Conservation (phyloP, 2,113 vertebrate species). For the Pelobates fuscus region DNA sequence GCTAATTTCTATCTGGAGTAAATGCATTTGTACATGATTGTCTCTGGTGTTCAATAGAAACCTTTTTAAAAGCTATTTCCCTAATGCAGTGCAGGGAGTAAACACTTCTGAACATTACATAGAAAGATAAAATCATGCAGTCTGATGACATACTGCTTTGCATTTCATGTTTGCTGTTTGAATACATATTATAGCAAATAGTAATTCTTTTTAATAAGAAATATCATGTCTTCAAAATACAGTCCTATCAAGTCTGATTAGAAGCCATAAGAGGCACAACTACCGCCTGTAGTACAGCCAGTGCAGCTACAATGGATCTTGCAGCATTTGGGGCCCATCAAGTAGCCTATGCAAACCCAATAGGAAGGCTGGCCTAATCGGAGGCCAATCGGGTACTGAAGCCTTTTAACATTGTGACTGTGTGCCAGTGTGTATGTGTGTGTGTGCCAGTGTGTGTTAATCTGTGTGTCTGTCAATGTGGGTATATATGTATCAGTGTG, state of each 20-base stretch:
- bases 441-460: too few species aligned
- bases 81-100: neutral
- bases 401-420: too few species aligned
- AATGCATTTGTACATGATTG: neutral
- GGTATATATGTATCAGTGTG: too few species aligned
- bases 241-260: neutral
- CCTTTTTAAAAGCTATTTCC: conserved; percentile 5
- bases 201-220: neutral
- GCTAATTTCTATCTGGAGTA: neutral
- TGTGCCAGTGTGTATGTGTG: too few species aligned
- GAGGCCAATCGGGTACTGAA: too few species aligned
- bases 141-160: neutral
- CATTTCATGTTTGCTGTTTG: neutral
- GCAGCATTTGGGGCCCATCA: too few species aligned
- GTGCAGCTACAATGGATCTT: too few species aligned
- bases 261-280: too few species aligned
- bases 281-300: too few species aligned
- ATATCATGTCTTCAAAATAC: neutral
- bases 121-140: neutral
- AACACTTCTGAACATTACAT: neutral
- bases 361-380: too few species aligned
- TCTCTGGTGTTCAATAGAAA: conserved; percentile 1
- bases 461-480: too few species aligned
- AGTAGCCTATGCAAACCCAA: too few species aligned
- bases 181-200: neutral